phyloP scores from a whole-genome alignment of 1,140 invertebrate genomes.

The Drosophila ambigua region DNA sequence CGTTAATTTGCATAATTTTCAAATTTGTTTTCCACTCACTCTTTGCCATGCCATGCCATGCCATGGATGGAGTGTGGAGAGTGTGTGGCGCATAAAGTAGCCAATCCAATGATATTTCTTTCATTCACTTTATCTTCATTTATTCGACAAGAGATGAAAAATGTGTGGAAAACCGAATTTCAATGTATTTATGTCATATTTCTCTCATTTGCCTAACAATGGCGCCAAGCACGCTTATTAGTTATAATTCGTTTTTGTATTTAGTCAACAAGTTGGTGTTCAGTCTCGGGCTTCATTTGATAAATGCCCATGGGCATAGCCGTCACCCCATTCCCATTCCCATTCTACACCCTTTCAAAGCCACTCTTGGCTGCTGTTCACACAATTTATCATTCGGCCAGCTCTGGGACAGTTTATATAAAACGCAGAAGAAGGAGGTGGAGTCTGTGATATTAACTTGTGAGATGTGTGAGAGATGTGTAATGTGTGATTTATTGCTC shows the following conservation, averaged over 20 bases:
- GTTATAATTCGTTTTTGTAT: slow-evolving; percentile 69
- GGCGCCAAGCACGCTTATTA: slow-evolving; percentile 65
- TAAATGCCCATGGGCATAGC: slow-evolving; percentile 39
- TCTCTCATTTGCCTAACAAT: slow-evolving; percentile 74
- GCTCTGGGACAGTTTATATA: background rate
- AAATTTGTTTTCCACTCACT: slow-evolving; percentile 67
- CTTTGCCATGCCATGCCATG: slow-evolving; percentile 9
- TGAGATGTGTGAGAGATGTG: slow-evolving; percentile 23
- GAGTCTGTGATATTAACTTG: slow-evolving; percentile 38
- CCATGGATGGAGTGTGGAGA: slow-evolving; percentile 1
- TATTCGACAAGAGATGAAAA: slow-evolving; percentile 46
- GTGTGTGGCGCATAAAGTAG: slow-evolving; percentile 60
- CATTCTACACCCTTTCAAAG: slow-evolving; percentile 1
- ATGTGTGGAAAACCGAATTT: slow-evolving; percentile 26
- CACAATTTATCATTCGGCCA: slow-evolving; percentile 63
- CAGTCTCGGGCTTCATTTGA: slow-evolving; percentile 32
- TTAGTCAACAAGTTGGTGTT: slow-evolving; percentile 58
- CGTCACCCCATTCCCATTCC: slow-evolving; percentile 1
- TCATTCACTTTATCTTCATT: slow-evolving; percentile 11
- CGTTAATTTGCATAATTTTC: slow-evolving; percentile 71
- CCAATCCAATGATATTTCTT: slow-evolving; percentile 41
- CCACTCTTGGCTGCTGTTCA: slow-evolving; percentile 37
- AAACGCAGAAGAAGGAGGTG: background rate
- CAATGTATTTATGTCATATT: slow-evolving; percentile 21
- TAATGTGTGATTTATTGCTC: slow-evolving; percentile 40